These are phyloP conservation scores for Pavo muticus DNA, from an alignment of 2,113 vertebrate genomes.

Conservation along the genomic window DNA sequence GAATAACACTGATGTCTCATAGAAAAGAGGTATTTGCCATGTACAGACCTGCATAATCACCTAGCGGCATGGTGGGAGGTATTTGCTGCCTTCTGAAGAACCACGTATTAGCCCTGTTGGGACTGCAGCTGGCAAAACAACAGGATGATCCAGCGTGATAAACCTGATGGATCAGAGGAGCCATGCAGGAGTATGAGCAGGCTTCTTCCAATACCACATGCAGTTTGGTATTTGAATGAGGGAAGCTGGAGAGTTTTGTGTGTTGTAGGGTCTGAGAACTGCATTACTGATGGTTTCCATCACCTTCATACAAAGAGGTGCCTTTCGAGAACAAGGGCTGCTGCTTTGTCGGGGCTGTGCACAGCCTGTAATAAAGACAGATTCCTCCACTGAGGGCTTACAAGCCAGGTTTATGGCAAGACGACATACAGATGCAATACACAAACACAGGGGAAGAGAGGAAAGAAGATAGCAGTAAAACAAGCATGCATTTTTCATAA, in stretches of 20 bases:
- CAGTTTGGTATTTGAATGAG: background rate
- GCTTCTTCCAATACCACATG: background rate
- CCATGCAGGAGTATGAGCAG: accelerated
- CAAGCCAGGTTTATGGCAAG: conserved; percentile 3
- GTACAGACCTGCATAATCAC: accelerated
- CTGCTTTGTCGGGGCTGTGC: accelerated
- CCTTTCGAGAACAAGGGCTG: background rate
- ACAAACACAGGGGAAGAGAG: background rate
- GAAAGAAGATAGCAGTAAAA: conserved; percentile 7
- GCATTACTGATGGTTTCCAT: background rate
- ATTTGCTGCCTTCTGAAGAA: background rate
- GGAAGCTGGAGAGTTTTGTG: background rate
- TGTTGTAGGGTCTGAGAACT: background rate
- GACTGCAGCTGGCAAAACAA: background rate
- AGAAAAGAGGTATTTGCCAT: background rate
- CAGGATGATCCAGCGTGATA: accelerated
- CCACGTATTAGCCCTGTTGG: background rate
- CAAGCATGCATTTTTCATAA: conserved; percentile 43
- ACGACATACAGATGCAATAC: background rate
- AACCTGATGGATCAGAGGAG: accelerated
- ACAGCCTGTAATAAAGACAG: accelerated
- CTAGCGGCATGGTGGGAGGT: accelerated
- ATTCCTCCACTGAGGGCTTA: background rate
- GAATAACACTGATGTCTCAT: background rate
- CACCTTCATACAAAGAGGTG: accelerated